Base-by-base conservation (phyloP, 2,797 vertebrate genomes). In the Telmatherina bonti region DNA sequence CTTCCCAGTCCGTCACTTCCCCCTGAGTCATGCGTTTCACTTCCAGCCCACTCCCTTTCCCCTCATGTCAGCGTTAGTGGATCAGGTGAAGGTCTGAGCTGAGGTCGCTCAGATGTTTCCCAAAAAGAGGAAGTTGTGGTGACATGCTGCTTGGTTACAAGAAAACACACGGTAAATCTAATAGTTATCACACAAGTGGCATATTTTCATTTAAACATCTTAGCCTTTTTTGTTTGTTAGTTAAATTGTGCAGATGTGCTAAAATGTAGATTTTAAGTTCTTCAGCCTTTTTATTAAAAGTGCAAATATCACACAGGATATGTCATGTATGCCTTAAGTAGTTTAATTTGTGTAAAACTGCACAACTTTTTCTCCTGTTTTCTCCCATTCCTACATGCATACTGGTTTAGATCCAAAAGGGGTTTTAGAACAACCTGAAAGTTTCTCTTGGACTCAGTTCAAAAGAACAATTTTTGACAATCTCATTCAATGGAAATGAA, bases 11-110 rank as follows among this genome's bases (percentile, higher is more conserved):
- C 57, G 12, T 78, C 69, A 72, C 62, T 79, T 88, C 78, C 77
- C 73, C 61, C 70, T 86, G 76, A 85, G 73, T 89, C 87, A 85
- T 55, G 30, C n/a, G n/a, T 38, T 62, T 29, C 53, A 65, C 64
- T 70, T 33, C 29, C 18, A n/a, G 56, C 53, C 61, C 51, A 33
- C 59, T 74, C 67, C 58, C 54, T 74, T 87, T 20, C 68, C 72
- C 62, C 62, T 77, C 35, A 11, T 15, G 70, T 83, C 73, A 68
- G 74, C 58, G 1, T 38, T 62, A 29, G 36, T 27, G 69, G 81
- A 41, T 71, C 12, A 3, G 64, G 15, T 52, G 60, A 79, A 54
- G 45, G 70, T 67, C 71, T 41, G 41, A 60, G 58, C 63, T 71
- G 54, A 82, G 67, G 67, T 84, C 81, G 75, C 64, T 45, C 67